Percentiles rank a stretch among this genome's conserved stretches.
Conservation (phyloP, 2,113 vertebrate genomes). For the Xenopus laevis region DNA sequence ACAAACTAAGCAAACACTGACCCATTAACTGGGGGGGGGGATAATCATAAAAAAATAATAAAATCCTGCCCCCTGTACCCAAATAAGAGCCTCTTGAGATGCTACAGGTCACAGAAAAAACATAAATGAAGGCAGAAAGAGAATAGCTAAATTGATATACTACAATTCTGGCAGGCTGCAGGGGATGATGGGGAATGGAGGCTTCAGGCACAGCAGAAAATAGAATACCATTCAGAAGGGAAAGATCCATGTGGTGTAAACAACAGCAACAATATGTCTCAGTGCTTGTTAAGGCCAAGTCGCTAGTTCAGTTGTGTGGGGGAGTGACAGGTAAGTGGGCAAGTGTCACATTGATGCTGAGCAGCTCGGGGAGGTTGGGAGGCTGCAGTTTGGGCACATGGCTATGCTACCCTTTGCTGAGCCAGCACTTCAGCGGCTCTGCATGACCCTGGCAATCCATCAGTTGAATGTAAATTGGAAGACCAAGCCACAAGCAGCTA, state of each 20-base stretch:
- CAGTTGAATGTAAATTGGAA: conserved; percentile 73
- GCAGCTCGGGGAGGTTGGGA: conserved; percentile 48
- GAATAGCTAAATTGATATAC: no score
- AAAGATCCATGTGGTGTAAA: no score
- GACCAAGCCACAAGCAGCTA: conserved; percentile 69
- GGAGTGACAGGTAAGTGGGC: conserved; percentile 10
- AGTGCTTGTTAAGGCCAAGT: no score
- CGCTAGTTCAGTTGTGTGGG: no score
- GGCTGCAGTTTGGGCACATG: conserved; percentile 67
- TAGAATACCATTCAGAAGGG: no score
- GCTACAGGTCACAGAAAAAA: no score
- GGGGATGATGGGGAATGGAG: conserved; percentile 54
- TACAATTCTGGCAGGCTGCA: conserved; percentile 10
- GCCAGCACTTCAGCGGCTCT: conserved; percentile 72
- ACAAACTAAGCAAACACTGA: no score
- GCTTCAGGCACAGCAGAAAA: not conserved
- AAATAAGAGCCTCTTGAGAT: no score
- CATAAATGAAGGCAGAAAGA: not conserved
- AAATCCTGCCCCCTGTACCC: no score
- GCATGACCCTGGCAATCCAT: conserved; percentile 75
- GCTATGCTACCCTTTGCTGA: conserved; percentile 66
- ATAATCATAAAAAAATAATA: no score
- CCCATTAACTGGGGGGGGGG: no score
- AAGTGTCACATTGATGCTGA: conserved; percentile 74
- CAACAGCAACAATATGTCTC: no score